Evolutionary conservation across 2,113 vertebrate genomes (phyloP).

Genomic region (Oryctolagus cuniculus): mOryCun1.1 NC_091447.1:32369001-32369500

Average conservation of each 20-base stretch:
- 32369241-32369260: not conserved
- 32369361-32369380: not conserved
- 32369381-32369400: not conserved
- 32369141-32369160: slow-evolving; percentile 12
- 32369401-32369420: not conserved
- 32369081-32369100: not conserved
- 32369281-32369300: not conserved
- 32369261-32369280: not conserved
- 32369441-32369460: not conserved
- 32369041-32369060: not conserved
- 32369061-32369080: slow-evolving; percentile 31
- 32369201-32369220: slow-evolving; percentile 14
- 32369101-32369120: not conserved
- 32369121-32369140: not conserved
- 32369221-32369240: not conserved
- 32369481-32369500: not conserved
- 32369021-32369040: slow-evolving; percentile 5
- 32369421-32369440: not conserved
- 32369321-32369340: slow-evolving; percentile 12
- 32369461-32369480: not conserved
- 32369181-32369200: slow-evolving; percentile 1
- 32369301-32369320: not conserved
- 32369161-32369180: not conserved
- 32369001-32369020: not conserved
- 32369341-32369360: not conserved